A percentile compares a stretch with the other conserved stretches of the same genome.
These are phyloP conservation scores for Dysmachus trigonus DNA, from an alignment of 2,888 invertebrate genomes.

Conservation along the genomic window DNA sequence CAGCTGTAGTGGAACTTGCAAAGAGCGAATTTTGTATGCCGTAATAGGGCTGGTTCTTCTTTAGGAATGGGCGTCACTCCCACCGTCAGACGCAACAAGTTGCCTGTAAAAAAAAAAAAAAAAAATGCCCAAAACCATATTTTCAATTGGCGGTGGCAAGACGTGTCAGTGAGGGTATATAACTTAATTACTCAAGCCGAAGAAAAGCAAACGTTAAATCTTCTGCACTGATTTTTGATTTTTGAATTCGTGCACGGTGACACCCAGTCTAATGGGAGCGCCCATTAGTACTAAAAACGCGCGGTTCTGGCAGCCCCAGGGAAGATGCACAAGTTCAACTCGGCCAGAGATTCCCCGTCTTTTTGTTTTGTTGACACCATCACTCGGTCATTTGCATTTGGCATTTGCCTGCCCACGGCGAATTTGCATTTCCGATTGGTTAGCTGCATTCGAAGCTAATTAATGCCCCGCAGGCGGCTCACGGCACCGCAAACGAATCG, in stretches of 20 bases:
- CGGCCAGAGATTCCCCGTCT: not conserved
- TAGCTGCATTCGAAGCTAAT: not conserved
- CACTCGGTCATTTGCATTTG: not conserved
- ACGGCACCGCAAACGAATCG: not conserved
- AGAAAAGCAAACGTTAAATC: not conserved
- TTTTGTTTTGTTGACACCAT: constrained; percentile 13
- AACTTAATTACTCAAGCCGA: too few species aligned
- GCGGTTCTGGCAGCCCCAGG: not conserved
- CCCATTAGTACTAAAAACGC: not conserved
- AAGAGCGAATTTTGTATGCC: too few species aligned
- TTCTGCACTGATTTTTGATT: not conserved
- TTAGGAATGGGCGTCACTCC: not conserved
- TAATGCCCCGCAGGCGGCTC: not conserved
- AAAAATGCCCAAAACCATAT: not conserved
- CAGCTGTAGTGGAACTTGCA: too few species aligned
- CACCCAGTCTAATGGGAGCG: not conserved
- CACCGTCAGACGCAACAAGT: not conserved
- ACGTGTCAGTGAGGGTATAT: not conserved
- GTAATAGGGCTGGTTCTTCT: not conserved
- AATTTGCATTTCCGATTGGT: not conserved
- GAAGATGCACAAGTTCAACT: not conserved
- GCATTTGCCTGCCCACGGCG: not conserved
- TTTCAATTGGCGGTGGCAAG: not conserved
- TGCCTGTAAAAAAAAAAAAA: not conserved
- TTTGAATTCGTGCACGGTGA: not conserved